Percentiles rank a stretch among this genome's conserved stretches.
Evolutionary conservation across 2,888 invertebrate genomes (phyloP).

Genomic region (Pseudococcus viburni): DNA sequence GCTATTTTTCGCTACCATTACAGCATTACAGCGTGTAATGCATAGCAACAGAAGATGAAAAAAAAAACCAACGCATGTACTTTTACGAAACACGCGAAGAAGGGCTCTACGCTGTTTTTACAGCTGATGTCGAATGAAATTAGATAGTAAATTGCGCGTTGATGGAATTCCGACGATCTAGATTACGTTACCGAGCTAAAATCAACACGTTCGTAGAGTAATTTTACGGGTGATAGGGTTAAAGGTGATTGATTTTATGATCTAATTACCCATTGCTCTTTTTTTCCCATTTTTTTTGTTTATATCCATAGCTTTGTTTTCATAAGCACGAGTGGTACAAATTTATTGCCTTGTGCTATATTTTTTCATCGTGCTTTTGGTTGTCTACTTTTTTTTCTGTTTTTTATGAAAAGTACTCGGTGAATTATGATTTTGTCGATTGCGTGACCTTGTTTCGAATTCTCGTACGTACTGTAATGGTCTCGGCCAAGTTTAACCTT

Average conservation of each 20-base stretch:
- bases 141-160: conserved; percentile 15
- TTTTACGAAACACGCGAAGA: neutral
- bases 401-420: neutral
- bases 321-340: neutral
- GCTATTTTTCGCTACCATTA: neutral
- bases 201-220: neutral
- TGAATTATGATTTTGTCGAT: neutral
- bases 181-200: neutral
- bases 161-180: conserved; percentile 4
- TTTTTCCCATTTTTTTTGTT: neutral
- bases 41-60: neutral
- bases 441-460: neutral
- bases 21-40: neutral
- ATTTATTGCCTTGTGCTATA: neutral
- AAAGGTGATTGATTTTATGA: conserved; percentile 25
- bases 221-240: neutral
- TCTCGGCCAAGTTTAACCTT: too few relatives aligned
- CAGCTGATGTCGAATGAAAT: conserved; percentile 13
- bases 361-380: neutral
- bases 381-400: neutral
- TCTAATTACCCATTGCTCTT: neutral
- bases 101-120: neutral
- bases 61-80: neutral
- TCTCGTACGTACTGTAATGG: too few relatives aligned
- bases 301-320: neutral